A percentile compares a stretch with the other conserved stretches of the same genome.
phyloP scores from a whole-genome alignment of 2,888 invertebrate genomes.

The Adineta ricciae region DNA sequence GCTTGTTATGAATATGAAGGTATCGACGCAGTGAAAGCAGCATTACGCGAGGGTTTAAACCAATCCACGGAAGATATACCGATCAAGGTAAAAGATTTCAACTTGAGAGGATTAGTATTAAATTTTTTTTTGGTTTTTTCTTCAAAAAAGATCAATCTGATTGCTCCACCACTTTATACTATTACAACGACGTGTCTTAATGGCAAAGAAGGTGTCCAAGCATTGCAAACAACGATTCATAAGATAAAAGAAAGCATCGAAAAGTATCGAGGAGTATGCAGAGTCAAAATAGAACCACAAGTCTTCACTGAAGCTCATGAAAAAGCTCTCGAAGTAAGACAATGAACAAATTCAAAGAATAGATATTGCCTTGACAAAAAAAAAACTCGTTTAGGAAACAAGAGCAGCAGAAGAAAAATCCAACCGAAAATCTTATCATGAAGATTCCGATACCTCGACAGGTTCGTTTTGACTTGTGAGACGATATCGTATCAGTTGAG shows the following conservation, averaged over 20 bases:
- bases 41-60: conserved; percentile 75
- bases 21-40: conserved; percentile 87
- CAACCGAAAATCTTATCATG: neutral
- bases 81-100: conserved; percentile 60
- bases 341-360: neutral
- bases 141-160: conserved; percentile 69
- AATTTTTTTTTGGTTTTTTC: conserved; percentile 31
- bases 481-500: neutral
- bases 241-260: conserved; percentile 29
- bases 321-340: neutral
- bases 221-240: conserved; percentile 14
- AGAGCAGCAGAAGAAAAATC: neutral
- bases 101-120: neutral
- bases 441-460: conserved; percentile 24
- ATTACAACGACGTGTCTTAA: conserved; percentile 60
- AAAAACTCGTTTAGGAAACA: too few relatives aligned
- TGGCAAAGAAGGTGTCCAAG: conserved; percentile 24
- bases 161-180: conserved; percentile 93
- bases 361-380: too few relatives aligned
- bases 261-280: conserved; percentile 23
- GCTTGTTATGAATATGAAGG: conserved; percentile 94
- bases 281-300: conserved; percentile 30
- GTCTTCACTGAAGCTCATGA: conserved; percentile 28
- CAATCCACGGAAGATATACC: conserved; percentile 83
- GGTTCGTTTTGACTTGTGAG: neutral